Conservation (phyloP, 2,113 vertebrate genomes). For the Triplophysa dalaica region DNA sequence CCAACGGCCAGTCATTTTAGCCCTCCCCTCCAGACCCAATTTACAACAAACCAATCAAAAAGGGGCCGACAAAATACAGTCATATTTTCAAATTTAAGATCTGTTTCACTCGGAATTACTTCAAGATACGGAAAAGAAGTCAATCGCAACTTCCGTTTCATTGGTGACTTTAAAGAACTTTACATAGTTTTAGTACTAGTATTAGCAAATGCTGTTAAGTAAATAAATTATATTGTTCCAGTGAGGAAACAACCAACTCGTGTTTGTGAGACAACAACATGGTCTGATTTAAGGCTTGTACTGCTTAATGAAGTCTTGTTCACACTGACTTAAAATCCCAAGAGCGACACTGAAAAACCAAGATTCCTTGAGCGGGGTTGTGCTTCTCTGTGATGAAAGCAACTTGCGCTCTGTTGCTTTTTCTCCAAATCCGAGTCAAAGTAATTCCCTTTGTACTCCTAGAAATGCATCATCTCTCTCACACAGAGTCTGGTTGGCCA, state of each 20-base stretch:
- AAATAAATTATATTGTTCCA: neutral
- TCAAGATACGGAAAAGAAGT: too few relatives aligned
- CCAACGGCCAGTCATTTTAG: too few relatives aligned
- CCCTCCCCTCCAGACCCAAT: too few relatives aligned
- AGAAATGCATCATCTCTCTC: neutral
- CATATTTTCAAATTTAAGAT: too few relatives aligned
- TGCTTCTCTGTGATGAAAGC: constrained; percentile 27
- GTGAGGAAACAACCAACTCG: neutral
- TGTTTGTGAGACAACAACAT: neutral
- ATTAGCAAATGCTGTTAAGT: neutral
- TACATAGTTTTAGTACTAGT: too few relatives aligned
- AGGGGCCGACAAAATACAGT: too few relatives aligned
- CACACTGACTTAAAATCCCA: constrained; percentile 3
- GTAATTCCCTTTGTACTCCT: constrained; percentile 17
- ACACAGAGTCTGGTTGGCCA: neutral
- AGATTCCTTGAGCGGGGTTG: constrained; percentile 26
- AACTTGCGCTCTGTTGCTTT: constrained; percentile 20
- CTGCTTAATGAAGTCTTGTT: neutral
- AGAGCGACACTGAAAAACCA: constrained; percentile 3
- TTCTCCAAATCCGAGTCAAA: constrained; percentile 29
- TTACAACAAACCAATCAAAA: too few relatives aligned
- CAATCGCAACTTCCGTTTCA: too few relatives aligned
- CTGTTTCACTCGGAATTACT: too few relatives aligned
- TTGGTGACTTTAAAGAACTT: too few relatives aligned
- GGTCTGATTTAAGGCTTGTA: neutral